These are phyloP conservation scores for Palythoa caribaeorum DNA, from an alignment of 92 coral and sea anemone species.

Conservation along the genomic window DNA sequence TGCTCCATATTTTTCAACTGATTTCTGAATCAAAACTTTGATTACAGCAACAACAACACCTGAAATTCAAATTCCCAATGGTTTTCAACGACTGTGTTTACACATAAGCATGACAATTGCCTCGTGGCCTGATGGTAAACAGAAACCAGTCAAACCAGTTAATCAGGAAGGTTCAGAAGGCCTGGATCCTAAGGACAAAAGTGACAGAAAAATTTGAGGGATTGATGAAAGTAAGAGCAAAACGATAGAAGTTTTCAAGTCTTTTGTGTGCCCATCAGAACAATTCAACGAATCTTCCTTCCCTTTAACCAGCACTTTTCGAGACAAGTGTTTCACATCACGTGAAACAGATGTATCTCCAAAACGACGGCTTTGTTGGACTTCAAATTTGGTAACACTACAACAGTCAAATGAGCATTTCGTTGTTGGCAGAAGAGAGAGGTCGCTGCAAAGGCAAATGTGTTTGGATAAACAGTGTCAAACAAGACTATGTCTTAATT, in stretches of 20 bases:
- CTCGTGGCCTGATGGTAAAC: constrained; percentile 6
- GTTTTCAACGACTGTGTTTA: background rate
- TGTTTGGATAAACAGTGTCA: background rate
- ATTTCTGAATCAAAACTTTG: constrained; percentile 3
- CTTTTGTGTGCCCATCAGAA: background rate
- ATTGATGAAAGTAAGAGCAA: background rate
- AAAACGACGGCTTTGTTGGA: background rate
- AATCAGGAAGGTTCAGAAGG: background rate
- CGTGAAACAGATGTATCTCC: background rate
- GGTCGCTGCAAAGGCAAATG: constrained; percentile 2
- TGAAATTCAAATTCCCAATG: background rate
- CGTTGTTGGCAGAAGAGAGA: background rate
- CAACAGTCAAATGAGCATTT: constrained; percentile 15
- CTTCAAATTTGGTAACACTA: background rate
- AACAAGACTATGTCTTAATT: background rate
- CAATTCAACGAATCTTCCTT: constrained; percentile 3
- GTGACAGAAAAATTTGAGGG: background rate
- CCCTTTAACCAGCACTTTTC: background rate
- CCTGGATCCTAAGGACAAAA: constrained; percentile 9
- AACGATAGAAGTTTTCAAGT: background rate
- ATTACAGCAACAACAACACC: background rate
- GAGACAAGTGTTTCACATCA: constrained; percentile 19
- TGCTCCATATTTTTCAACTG: background rate
- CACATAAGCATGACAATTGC: background rate
- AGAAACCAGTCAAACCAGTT: constrained; percentile 9